These are phyloP conservation scores for Eilema sororculum DNA, from an alignment of 2,888 invertebrate species.

Conservation along the genomic window DNA sequence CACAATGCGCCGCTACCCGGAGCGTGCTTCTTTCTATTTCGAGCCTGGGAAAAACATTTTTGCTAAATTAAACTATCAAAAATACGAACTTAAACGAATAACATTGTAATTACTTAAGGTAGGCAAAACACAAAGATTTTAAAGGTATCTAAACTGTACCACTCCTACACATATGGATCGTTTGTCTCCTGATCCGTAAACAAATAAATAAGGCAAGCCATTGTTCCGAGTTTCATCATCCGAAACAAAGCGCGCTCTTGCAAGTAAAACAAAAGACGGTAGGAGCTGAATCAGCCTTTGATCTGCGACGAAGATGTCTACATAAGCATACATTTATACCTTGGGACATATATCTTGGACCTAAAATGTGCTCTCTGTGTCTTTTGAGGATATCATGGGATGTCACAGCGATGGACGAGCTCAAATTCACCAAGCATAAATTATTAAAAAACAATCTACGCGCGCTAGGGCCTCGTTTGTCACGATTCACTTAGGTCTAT, in stretches of 20 bases:
- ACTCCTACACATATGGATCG: conserved; percentile 54
- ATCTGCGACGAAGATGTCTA: conserved; percentile 16
- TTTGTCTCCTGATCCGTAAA: conserved; percentile 66
- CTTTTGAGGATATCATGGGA: no score
- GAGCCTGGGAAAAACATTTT: no score
- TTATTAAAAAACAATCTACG: no score
- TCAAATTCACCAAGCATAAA: no score
- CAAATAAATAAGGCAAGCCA: conserved; percentile 72
- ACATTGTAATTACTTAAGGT: not conserved
- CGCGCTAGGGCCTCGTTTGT: no score
- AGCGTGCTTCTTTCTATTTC: no score
- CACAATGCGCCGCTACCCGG: no score
- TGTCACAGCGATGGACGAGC: no score
- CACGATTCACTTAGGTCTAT: no score
- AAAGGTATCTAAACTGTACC: conserved; percentile 21
- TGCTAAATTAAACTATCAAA: no score
- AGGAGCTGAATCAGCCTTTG: conserved; percentile 33
- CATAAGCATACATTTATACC: not conserved
- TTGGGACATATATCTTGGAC: no score
- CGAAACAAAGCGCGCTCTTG: conserved; percentile 66
- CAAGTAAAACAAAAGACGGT: conserved; percentile 57
- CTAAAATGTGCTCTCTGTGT: no score
- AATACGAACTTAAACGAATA: not conserved
- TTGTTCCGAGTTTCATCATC: conserved; percentile 71
- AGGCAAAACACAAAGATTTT: not conserved